Percentiles rank a stretch among this genome's conserved stretches.
These are phyloP conservation scores for Drosophila lowei DNA, from an alignment of 1,140 invertebrate genomes.

Conservation along the genomic window DNA sequence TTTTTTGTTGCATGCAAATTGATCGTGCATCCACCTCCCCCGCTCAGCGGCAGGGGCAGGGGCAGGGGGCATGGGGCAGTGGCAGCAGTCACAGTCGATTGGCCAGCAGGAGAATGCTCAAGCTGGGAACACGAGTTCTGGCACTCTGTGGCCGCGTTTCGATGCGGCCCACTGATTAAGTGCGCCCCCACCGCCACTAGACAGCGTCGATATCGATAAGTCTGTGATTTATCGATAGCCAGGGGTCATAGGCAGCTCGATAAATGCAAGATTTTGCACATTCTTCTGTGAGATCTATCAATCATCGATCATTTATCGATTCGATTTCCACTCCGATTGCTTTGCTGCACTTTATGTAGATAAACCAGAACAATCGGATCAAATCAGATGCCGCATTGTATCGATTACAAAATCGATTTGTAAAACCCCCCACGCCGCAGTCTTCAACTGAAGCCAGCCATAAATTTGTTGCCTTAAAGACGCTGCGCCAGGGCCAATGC, in stretches of 20 bases:
- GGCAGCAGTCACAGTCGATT: slow-evolving; percentile 50
- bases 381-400: too few species aligned
- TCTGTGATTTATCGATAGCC: too few species aligned
- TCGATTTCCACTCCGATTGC: too few species aligned
- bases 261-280: too few species aligned
- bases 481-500: not conserved
- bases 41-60: slow-evolving; percentile 1
- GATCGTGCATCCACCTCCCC: slow-evolving; percentile 20
- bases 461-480: slow-evolving; percentile 10
- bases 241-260: too few species aligned
- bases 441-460: slow-evolving; percentile 5
- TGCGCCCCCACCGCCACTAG: too few species aligned
- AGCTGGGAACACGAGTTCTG: slow-evolving; percentile 43
- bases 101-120: slow-evolving; percentile 41
- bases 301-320: too few species aligned
- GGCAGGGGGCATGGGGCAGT: not conserved
- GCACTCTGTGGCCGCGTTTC: slow-evolving; percentile 47
- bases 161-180: slow-evolving; percentile 36
- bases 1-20: slow-evolving; percentile 52
- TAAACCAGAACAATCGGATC: too few species aligned
- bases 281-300: too few species aligned
- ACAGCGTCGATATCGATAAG: too few species aligned
- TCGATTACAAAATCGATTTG: too few species aligned
- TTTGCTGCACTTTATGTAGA: too few species aligned
- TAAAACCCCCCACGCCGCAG: not conserved